Evolutionary conservation across 1,140 invertebrate genomes (phyloP).

Genomic region (Lutraria rhynchaena): DNA sequence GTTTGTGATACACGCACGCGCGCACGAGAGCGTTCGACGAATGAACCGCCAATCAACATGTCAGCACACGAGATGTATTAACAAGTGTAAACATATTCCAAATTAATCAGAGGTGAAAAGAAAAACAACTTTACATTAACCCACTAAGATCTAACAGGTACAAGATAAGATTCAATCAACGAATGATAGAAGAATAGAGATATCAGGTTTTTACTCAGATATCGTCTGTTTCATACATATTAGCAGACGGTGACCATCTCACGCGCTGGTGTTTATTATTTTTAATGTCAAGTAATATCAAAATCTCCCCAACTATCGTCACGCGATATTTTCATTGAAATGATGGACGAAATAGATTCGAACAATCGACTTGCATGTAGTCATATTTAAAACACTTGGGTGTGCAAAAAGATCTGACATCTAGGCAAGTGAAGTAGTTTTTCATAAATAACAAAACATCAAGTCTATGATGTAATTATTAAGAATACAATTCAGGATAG

Average conservation of each 20-base stretch:
- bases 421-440: no score
- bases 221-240: conserved; percentile 31
- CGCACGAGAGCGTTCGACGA: conserved; percentile 51
- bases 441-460: no score
- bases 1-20: conserved; percentile 53
- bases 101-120: conserved; percentile 51
- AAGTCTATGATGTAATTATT: no score
- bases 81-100: conserved; percentile 49
- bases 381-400: no score
- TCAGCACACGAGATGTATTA: conserved; percentile 48
- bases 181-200: conserved; percentile 23
- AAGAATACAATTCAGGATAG: no score
- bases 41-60: conserved; percentile 58
- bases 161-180: conserved; percentile 36
- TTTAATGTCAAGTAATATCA: no score
- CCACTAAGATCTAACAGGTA: conserved; percentile 30
- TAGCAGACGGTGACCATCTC: conserved; percentile 22
- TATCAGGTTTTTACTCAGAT: conserved; percentile 22
- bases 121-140: conserved; percentile 56
- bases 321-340: no score
- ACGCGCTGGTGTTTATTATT: no score
- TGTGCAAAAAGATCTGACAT: no score
- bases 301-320: no score
- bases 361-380: no score
- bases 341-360: no score